Evolutionary conservation across 2,113 vertebrate species (phyloP).

Genomic region (Gymnogyps californianus): DNA sequence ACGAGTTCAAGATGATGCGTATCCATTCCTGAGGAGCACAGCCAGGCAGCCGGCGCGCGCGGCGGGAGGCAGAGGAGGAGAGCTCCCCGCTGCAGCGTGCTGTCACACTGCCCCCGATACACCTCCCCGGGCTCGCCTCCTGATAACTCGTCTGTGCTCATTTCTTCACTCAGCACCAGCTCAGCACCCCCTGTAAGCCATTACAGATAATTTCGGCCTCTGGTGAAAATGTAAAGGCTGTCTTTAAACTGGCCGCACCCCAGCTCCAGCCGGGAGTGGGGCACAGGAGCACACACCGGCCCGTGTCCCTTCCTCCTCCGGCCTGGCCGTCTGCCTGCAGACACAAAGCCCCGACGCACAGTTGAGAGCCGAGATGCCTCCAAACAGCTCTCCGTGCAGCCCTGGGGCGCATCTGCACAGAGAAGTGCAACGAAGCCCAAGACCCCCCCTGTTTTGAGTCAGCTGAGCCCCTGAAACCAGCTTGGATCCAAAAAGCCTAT

Average conservation of each 20-base stretch:
- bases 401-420: neutral
- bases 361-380: neutral
- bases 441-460: neutral
- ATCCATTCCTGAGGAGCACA: neutral
- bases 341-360: accelerated
- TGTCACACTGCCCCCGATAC: accelerated
- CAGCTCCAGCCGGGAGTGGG: neutral
- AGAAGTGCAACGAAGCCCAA: neutral
- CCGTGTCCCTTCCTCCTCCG: accelerated
- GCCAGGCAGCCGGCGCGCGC: neutral
- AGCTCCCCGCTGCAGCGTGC: neutral
- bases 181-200: neutral
- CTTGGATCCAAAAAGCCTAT: neutral
- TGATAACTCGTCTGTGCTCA: neutral
- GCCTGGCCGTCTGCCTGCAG: neutral
- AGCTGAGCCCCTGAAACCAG: neutral
- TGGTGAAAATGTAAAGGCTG: neutral
- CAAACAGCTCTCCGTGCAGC: neutral
- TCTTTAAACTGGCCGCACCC: accelerated
- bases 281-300: accelerated
- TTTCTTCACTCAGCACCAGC: neutral
- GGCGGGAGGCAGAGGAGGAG: neutral
- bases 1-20: neutral
- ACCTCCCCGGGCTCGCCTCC: neutral
- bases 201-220: neutral